These are phyloP conservation scores for Pyxicephalus adspersus DNA, from an alignment of 2,113 vertebrate species.

Conservation along the genomic window DNA sequence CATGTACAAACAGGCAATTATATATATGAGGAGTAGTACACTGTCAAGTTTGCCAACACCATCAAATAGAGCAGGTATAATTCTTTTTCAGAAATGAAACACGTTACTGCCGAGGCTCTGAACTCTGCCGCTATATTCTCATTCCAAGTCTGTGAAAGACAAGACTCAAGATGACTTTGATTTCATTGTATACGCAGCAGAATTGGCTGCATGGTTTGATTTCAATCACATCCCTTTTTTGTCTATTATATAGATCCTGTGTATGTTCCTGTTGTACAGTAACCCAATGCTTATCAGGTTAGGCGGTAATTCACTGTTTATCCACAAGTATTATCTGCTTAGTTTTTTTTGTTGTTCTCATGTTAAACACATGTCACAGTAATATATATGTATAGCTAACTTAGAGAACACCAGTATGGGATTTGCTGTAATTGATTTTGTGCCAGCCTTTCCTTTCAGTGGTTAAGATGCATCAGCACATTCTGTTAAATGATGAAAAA, in stretches of 20 bases:
- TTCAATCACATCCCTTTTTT: slow-evolving; percentile 30
- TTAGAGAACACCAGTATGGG: neutral
- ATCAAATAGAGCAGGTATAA: slow-evolving; percentile 31
- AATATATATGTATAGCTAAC: neutral
- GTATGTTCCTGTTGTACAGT: slow-evolving; percentile 25
- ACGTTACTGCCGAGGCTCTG: slow-evolving; percentile 19
- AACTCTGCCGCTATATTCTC: slow-evolving; percentile 1
- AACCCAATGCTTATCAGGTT: slow-evolving; percentile 32
- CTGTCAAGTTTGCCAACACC: slow-evolving; percentile 1
- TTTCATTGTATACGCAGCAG: slow-evolving; percentile 20
- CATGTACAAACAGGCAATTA: slow-evolving; percentile 21
- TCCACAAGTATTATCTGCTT: slow-evolving; percentile 18
- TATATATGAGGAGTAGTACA: slow-evolving; percentile 10
- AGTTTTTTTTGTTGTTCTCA: neutral
- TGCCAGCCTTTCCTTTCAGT: neutral
- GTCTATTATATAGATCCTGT: slow-evolving; percentile 19
- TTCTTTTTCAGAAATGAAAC: slow-evolving; percentile 30
- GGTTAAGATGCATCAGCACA: slow-evolving; percentile 17
- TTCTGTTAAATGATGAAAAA: neutral
- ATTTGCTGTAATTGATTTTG: neutral
- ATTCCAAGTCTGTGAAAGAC: slow-evolving; percentile 23
- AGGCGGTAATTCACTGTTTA: slow-evolving; percentile 23
- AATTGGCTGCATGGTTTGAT: slow-evolving; percentile 26
- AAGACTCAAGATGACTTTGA: slow-evolving; percentile 40
- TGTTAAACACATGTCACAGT: slow-evolving; percentile 29